Evolutionary conservation across 2,797 vertebrate species (phyloP).

Genomic region (Neosalanx taihuensis): DNA sequence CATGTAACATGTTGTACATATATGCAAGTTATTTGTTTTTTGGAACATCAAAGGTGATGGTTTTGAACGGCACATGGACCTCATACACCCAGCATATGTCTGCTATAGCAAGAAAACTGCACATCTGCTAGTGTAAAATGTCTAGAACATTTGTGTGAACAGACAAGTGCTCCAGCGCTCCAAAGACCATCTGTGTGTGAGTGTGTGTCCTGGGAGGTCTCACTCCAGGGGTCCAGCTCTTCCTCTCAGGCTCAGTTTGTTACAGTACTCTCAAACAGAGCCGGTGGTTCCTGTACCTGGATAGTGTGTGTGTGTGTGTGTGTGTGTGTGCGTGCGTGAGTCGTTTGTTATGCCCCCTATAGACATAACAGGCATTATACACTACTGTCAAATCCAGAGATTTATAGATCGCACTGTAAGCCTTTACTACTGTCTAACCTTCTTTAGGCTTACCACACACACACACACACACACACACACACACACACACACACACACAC

Average conservation of each 20-base stretch:
- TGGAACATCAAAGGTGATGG: neutral
- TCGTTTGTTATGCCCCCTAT: slow-evolving; percentile 26
- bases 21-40: neutral
- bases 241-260: slow-evolving; percentile 41
- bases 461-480: slow-evolving; percentile 8
- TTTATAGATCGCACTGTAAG: slow-evolving; percentile 1
- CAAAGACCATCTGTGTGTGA: slow-evolving; percentile 20
- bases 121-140: slow-evolving; percentile 29
- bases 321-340: neutral
- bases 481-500: slow-evolving; percentile 10
- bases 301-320: neutral
- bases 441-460: neutral
- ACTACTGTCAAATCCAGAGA: neutral
- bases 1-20: neutral
- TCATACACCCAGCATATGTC: slow-evolving; percentile 6
- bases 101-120: slow-evolving; percentile 22
- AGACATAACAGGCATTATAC: slow-evolving; percentile 46
- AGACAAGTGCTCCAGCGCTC: neutral
- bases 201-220: slow-evolving; percentile 53
- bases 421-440: neutral
- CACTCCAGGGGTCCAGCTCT: slow-evolving; percentile 56
- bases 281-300: slow-evolving; percentile 21
- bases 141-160: slow-evolving; percentile 17
- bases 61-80: slow-evolving; percentile 1
- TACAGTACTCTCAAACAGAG: slow-evolving; percentile 46